These are phyloP conservation scores for Zaprionus camerounensis DNA, from an alignment of 1,140 invertebrate genomes.

Conservation along the genomic window DNA sequence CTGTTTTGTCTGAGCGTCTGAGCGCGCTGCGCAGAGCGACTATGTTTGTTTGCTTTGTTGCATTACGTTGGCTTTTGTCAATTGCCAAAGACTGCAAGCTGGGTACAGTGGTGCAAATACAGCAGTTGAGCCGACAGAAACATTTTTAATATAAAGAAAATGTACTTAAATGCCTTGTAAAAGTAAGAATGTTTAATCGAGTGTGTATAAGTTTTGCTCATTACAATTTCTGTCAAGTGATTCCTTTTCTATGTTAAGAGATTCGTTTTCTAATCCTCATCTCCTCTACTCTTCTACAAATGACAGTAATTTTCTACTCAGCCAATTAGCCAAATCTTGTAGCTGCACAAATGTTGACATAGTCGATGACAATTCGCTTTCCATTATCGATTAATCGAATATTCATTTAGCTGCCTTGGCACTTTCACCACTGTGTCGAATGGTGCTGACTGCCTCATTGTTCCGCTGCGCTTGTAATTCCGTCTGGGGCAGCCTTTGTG, in stretches of 20 bases:
- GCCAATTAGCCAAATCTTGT: conserved; percentile 17
- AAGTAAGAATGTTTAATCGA: too few relatives aligned
- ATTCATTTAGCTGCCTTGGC: conserved; percentile 36
- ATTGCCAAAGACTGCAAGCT: conserved; percentile 38
- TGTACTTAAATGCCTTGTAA: too few relatives aligned
- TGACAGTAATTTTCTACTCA: too few relatives aligned
- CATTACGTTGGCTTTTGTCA: conserved; percentile 64
- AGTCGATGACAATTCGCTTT: conserved; percentile 37
- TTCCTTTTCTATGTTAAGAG: too few relatives aligned
- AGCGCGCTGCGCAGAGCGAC: conserved; percentile 13
- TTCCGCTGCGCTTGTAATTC: conserved; percentile 74
- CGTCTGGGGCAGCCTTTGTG: conserved; percentile 67
- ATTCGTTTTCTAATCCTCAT: too few relatives aligned
- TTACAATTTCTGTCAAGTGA: too few relatives aligned
- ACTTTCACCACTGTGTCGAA: conserved; percentile 71
- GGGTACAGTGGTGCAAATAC: conserved; percentile 13
- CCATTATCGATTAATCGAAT: conserved; percentile 40
- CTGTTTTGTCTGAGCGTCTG: conserved; percentile 66
- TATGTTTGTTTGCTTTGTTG: conserved; percentile 76
- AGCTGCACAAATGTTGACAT: neutral
- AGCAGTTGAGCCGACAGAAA: neutral
- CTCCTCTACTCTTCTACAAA: too few relatives aligned
- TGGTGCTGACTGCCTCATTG: conserved; percentile 74
- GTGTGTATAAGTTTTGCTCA: too few relatives aligned
- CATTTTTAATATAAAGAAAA: too few relatives aligned